A percentile compares a stretch with the other conserved stretches of the same genome.
phyloP scores from a whole-genome alignment of 2,888 invertebrate species.

The Stenoptilia bipunctidactyla region DNA sequence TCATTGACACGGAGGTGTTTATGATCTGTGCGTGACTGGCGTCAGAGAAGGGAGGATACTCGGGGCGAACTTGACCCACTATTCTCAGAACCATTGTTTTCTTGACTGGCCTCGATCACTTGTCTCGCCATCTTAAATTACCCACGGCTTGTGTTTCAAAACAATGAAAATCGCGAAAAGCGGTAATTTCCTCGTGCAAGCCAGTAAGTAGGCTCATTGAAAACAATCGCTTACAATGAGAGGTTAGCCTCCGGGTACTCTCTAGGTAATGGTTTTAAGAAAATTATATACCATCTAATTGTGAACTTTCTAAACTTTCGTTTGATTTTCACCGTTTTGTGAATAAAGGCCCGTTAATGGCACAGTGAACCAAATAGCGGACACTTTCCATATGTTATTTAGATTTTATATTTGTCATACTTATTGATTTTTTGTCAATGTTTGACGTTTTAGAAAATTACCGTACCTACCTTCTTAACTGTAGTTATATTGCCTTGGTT shows the following conservation, averaged over 20 bases:
- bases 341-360: conserved; percentile 48
- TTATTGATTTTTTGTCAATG: no score
- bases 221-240: no score
- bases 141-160: conserved; percentile 23
- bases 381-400: conserved; percentile 33
- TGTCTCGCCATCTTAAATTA: conserved; percentile 28
- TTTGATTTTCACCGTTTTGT: conserved; percentile 41
- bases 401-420: conserved; percentile 19
- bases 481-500: no score
- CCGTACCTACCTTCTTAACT: no score
- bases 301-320: conserved; percentile 59
- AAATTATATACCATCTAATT: conserved; percentile 33
- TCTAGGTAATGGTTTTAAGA: no score
- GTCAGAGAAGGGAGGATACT: conserved; percentile 31
- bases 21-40: conserved; percentile 12
- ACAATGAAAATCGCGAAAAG: conserved; percentile 6
- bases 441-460: no score
- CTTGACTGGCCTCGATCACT: conserved; percentile 36
- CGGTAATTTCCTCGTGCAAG: neutral
- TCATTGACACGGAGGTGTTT: neutral
- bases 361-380: conserved; percentile 41
- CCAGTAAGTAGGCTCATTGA: no score
- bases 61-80: conserved; percentile 65
- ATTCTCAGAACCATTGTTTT: conserved; percentile 54
- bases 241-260: no score